phyloP scores from a whole-genome alignment of 2,888 invertebrate genomes.

The Rotaria sp. region DNA sequence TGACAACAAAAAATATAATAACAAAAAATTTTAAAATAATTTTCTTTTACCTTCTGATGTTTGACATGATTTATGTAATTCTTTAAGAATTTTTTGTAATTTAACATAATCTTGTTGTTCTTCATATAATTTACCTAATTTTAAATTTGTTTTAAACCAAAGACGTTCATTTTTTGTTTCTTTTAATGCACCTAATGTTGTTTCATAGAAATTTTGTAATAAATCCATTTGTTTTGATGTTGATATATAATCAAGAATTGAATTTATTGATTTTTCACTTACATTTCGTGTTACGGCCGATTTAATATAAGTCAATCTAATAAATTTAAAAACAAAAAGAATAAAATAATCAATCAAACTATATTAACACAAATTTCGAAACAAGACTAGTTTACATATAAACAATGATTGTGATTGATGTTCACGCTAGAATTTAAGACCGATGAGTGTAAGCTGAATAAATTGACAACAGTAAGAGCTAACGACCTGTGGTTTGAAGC shows the following conservation, averaged over 20 bases:
- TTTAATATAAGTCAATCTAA: slow-evolving; percentile 80
- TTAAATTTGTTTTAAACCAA: slow-evolving; percentile 99
- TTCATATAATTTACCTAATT: slow-evolving; percentile 92
- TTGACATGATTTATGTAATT: slow-evolving; percentile 82
- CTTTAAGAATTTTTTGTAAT: slow-evolving; percentile 88
- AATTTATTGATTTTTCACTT: slow-evolving; percentile 97
- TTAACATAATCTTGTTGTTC: slow-evolving; percentile 88
- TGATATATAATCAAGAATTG: slow-evolving; percentile 96
- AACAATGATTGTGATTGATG: too few species aligned
- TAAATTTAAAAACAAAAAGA: too few species aligned
- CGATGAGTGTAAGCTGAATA: too few species aligned
- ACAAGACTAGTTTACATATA: too few species aligned
- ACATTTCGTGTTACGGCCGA: slow-evolving; percentile 97
- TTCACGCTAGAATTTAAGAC: too few species aligned
- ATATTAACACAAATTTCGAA: too few species aligned
- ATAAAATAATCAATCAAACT: too few species aligned
- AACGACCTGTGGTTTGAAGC: too few species aligned
- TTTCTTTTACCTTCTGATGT: slow-evolving; percentile 62
- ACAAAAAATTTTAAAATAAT: not conserved
- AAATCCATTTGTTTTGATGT: slow-evolving; percentile 94
- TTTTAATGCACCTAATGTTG: slow-evolving; percentile 62
- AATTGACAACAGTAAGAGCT: too few species aligned
- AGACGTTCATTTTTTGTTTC: slow-evolving; percentile 97
- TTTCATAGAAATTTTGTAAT: slow-evolving; percentile 95
- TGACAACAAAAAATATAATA: slow-evolving; percentile 50